Evolutionary conservation across 2,113 vertebrate species (phyloP), one percentile per base, ranked within the genome.

Genomic region (Terrapene triunguis): DNA sequence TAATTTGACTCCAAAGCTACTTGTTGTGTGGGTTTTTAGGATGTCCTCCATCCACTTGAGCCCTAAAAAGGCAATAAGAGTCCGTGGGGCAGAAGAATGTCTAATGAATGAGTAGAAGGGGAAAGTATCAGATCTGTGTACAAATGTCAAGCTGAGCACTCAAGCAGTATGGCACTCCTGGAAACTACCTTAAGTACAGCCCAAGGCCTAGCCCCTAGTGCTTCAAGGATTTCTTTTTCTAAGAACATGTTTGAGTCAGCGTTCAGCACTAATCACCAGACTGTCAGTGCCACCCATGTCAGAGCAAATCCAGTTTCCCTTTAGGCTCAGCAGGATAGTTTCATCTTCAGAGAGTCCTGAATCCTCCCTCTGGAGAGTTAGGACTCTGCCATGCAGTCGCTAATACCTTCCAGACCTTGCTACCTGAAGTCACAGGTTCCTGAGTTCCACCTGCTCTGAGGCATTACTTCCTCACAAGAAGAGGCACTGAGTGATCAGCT

Each of bases 151-250:
- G 16, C 6, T n/a, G 50, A 35, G 5, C 62, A 59, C 81, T 89
- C 78, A 89, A 93, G 57, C 82, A 90, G 8, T 42, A 10, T 19
- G 42, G 57, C 79, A 74, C 53, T 79, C 3, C 50, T 91, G 5
- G 24, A 91, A 85, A 89, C 94, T 57, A 81, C 35, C 29, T 91
- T 38, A 79, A 91, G n/a, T 92, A 79, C 62, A 69, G 25, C 35
- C 35, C 35, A 69, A 65, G 32, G 35, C 62, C 32, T 65, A 35
- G 62, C 62, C 62, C 62, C 62, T 65, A 17, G 35, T 69, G 16
- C 25, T 81, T 83, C 2, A 65, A 79, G 84, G 54, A 54, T 89
- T 92, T 90, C 11, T 32, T 55, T 59, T 17, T 83, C 89, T 81
- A 57, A 80, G 47, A 38, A 92, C 74, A 93, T 87, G 10, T 10